Evolutionary conservation across 1,140 invertebrate genomes (phyloP).

Genomic region (Oppia nitens): DNA sequence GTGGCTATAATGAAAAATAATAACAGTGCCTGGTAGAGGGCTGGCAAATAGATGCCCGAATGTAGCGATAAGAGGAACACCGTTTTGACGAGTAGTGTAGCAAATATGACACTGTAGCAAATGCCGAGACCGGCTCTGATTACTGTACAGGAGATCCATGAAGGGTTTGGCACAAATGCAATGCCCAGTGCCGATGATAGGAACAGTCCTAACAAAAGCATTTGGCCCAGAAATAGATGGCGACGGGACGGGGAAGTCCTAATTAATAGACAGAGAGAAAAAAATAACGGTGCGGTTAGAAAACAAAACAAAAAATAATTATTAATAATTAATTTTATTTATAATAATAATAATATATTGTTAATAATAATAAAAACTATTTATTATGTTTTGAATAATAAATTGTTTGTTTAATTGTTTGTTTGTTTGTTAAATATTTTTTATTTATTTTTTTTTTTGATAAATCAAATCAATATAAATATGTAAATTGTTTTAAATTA

Average conservation of each 20-base stretch:
- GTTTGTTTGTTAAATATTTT: too few species aligned
- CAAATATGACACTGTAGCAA: slow-evolving; percentile 72
- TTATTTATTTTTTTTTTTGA: too few species aligned
- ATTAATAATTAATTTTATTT: too few species aligned
- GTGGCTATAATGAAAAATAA: slow-evolving; percentile 57
- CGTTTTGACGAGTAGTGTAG: slow-evolving; percentile 77
- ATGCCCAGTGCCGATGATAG: slow-evolving; percentile 59
- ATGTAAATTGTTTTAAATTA: too few species aligned
- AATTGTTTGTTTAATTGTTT: too few species aligned
- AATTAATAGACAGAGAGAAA: too few species aligned
- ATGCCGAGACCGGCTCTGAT: slow-evolving; percentile 67
- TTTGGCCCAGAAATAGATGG: slow-evolving; percentile 76
- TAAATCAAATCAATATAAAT: too few species aligned
- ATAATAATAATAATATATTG: too few species aligned
- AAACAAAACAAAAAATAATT: too few species aligned
- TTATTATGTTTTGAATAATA: too few species aligned
- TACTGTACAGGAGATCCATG: slow-evolving; percentile 52
- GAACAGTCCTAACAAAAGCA: slow-evolving; percentile 69
- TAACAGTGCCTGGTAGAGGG: slow-evolving; percentile 68
- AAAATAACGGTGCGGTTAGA: too few species aligned
- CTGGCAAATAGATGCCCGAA: slow-evolving; percentile 76
- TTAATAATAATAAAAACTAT: too few species aligned
- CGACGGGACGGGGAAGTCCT: slow-evolving; percentile 61
- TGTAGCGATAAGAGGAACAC: slow-evolving; percentile 80
- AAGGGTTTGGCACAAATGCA: slow-evolving; percentile 54